Base-by-base conservation (phyloP, 2,888 invertebrate genomes). In the Tetropium fuscum region DNA sequence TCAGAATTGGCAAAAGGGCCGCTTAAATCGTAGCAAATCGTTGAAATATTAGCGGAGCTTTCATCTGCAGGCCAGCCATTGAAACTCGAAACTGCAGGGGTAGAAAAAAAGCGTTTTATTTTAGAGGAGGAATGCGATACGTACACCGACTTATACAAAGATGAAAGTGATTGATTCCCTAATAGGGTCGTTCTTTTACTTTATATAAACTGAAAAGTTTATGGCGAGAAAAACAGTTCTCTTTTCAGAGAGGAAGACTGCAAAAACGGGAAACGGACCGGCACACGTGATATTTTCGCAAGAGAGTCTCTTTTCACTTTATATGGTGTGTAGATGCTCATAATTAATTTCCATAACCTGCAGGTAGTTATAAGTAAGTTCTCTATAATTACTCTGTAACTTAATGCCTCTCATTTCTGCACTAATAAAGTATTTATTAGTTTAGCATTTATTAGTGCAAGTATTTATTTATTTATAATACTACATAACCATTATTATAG, bases 41-140 rank as follows among this genome's bases (percentile, higher is more conserved):
- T 64, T 76, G 71, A 76, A 75, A 72, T 76, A 76, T 76, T 74
- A 71, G 73, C 63, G 56, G 45, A 62, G 74, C 74, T 75, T 75
- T 76, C 75, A 74, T 71, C 71, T 69, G 69, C 74, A 76, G 75
- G 58, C 68, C 63, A 58, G 64, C 65, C 64, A 66, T 64, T 73
- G 73, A 75, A 75, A 74, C 74, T 73, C 69, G 70, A 75, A 72
- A 74, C 74, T 72, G 71, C 63, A 69, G 70, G 71, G 72, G 64
- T 58, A 62, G 58, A 43, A 65, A 70, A 71, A 68, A 56, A 67
- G 68, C 70, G 68, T 72, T 75, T 75, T 71, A 68, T 60, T 57
- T 48, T 36, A 44, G 32, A 40, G 47, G 48, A 64, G 72, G 67
- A 71, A 74, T 65, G 65, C 71, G 69, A 68, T 70, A 64, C 60